phyloP scores from a whole-genome alignment of 2,113 vertebrate genomes.

The Pelobates fuscus region DNA sequence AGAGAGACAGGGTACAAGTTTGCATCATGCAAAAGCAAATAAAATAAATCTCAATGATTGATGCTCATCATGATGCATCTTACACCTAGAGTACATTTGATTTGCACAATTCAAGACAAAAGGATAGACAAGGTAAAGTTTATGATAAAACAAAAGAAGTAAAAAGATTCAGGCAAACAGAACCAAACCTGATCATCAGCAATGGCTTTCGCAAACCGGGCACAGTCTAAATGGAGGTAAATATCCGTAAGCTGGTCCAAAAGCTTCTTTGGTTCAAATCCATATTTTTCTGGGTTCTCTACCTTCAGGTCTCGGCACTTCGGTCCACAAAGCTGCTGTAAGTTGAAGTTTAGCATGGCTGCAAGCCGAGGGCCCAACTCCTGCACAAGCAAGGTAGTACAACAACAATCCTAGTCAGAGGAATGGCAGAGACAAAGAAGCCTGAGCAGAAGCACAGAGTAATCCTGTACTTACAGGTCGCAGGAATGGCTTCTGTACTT shows the following conservation, averaged over 20 bases:
- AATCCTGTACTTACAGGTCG: constrained; percentile 87
- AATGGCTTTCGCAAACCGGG: constrained; percentile 95
- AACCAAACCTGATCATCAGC: constrained; percentile 97
- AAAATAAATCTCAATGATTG: too few species aligned
- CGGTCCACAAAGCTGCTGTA: constrained; percentile 95
- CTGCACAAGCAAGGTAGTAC: constrained; percentile 59
- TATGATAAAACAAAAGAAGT: too few species aligned
- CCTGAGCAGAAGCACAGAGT: neutral
- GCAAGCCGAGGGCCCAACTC: constrained; percentile 94
- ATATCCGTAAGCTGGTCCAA: constrained; percentile 98
- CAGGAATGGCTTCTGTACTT: constrained; percentile 98
- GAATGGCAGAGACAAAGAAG: neutral
- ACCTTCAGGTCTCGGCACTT: constrained; percentile 98
- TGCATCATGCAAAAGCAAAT: too few species aligned
- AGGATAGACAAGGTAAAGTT: too few species aligned
- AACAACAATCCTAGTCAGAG: neutral
- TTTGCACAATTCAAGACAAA: too few species aligned
- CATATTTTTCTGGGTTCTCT: constrained; percentile 97
- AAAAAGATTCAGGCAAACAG: too few species aligned
- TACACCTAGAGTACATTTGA: too few species aligned
- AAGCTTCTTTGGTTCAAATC: constrained; percentile 98
- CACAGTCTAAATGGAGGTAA: constrained; percentile 94
- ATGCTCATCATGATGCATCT: too few species aligned
- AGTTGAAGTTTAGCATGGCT: constrained; percentile 98
- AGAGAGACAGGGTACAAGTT: too few species aligned